Base-by-base conservation (phyloP, 2,797 vertebrate genomes). In the Gymnodraco acuticeps region DNA sequence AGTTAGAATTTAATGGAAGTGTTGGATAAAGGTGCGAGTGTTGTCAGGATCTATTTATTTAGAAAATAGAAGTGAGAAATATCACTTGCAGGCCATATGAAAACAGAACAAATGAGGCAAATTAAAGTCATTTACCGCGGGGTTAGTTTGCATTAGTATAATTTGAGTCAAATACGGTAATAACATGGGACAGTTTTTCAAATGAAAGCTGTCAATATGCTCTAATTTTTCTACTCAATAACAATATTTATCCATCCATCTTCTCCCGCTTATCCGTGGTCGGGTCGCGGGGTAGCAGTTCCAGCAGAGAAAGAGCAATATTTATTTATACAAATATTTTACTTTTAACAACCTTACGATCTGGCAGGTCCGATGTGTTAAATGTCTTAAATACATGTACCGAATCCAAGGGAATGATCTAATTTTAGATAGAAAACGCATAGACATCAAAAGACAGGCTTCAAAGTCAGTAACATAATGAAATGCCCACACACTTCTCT, bases 381-480 rank as follows among this genome's bases (percentile, higher is more conserved):
- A 43, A 62, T 59, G 64, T 73, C 43, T 63, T 64, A 31, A 70
- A 80, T 20, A 48, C 31, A 5, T 20, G 38, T 42, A 47, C 55
- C 50, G 73, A 82, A 75, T 81, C 43, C 33, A 19, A 71, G 15
- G 51, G 60, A 69, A 64, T 78, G 84, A 85, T 87, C 73, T 86
- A 52, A 80, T 82, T 80, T 83, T 81, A 87, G 77, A 89, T 88
- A 88, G 83, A 87, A 65, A 62, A 77, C 84, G 76, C 75, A 87
- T 60, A 86, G 72, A 86, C 89, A 92, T 94, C 89, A 94, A 92
- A 93, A 77, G 87, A 31, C 60, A 0, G 20, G 69, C 92, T 93
- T 94, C 92, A 94, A 93, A 94, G 92, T 89, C 74, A 62, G 59
- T 87, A 85, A 69, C 88, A 92, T 87, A 90, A 88, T 90, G 80